A percentile compares a stretch with the other conserved stretches of the same genome.
Evolutionary conservation across 2,797 vertebrate species (phyloP).

Genomic region (Gila robusta): DNA sequence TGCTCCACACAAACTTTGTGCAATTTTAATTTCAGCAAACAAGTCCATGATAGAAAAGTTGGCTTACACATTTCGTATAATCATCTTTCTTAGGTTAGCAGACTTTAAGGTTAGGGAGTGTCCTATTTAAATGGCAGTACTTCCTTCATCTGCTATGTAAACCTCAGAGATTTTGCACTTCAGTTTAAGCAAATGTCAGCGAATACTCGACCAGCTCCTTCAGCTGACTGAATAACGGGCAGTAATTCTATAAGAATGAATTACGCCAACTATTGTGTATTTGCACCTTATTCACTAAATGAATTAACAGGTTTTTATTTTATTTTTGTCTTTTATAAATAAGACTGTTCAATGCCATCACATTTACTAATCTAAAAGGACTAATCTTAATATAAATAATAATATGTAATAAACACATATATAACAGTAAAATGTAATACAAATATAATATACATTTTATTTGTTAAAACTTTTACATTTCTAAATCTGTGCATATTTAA

Average conservation of each 20-base stretch:
- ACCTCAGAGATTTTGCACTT: slow-evolving; percentile 35
- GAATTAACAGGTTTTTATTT: neutral
- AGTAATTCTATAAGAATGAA: neutral
- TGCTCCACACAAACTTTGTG: slow-evolving; percentile 13
- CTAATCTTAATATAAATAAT: neutral
- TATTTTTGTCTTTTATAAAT: neutral
- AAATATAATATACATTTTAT: neutral
- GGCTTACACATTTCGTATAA: neutral
- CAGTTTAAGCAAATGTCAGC: slow-evolving; percentile 49
- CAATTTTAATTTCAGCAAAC: slow-evolving; percentile 32
- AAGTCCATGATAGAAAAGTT: slow-evolving; percentile 26
- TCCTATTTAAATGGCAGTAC: slow-evolving; percentile 43
- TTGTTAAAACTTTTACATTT: neutral
- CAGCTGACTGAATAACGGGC: neutral
- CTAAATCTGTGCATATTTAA: neutral
- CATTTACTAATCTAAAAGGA: neutral
- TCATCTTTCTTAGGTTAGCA: slow-evolving; percentile 28
- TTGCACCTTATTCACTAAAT: neutral
- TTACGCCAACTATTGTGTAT: neutral
- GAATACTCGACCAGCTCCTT: slow-evolving; percentile 22
- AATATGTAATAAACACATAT: neutral
- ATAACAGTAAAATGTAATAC: too few species aligned
- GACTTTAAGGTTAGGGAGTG: slow-evolving; percentile 17
- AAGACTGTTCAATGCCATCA: neutral
- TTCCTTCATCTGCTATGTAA: slow-evolving; percentile 40